phyloP scores from a whole-genome alignment of 2,113 vertebrate genomes.

The Microtus ochrogaster region DNA sequence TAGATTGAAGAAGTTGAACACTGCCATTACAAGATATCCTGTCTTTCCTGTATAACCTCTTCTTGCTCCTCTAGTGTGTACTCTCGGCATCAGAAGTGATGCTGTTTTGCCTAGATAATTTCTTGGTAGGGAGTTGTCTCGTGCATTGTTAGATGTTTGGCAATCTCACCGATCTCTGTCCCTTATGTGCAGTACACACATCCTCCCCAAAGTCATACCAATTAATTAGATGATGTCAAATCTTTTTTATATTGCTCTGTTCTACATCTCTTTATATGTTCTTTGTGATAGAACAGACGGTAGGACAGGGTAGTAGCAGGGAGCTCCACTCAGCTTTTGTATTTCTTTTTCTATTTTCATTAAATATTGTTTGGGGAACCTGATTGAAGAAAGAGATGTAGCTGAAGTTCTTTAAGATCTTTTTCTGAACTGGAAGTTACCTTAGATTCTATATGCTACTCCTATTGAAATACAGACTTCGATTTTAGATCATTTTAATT shows the following conservation, averaged over 20 bases:
- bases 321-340: not conserved
- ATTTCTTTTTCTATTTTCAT: not conserved
- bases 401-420: not conserved
- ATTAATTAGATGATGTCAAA: not conserved
- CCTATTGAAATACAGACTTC: not conserved
- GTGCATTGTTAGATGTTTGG: not conserved
- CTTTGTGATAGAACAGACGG: not conserved
- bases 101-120: not conserved
- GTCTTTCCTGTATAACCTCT: not conserved
- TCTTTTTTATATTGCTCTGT: not conserved
- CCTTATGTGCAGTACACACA: not conserved
- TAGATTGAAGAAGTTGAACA: slow-evolving; percentile 11
- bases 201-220: not conserved
- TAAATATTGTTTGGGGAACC: not conserved
- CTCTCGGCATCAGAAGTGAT: not conserved
- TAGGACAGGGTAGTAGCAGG: not conserved
- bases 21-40: not conserved
- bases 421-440: not conserved
- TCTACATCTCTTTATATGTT: not conserved
- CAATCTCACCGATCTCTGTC: not conserved
- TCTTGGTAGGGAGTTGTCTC: not conserved
- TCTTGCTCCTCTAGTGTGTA: not conserved
- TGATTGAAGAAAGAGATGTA: not conserved
- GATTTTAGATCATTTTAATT: not conserved
- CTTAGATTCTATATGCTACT: not conserved